These are phyloP conservation scores for Naja naja DNA, from an alignment of 2,113 vertebrate species.

Conservation along the genomic window DNA sequence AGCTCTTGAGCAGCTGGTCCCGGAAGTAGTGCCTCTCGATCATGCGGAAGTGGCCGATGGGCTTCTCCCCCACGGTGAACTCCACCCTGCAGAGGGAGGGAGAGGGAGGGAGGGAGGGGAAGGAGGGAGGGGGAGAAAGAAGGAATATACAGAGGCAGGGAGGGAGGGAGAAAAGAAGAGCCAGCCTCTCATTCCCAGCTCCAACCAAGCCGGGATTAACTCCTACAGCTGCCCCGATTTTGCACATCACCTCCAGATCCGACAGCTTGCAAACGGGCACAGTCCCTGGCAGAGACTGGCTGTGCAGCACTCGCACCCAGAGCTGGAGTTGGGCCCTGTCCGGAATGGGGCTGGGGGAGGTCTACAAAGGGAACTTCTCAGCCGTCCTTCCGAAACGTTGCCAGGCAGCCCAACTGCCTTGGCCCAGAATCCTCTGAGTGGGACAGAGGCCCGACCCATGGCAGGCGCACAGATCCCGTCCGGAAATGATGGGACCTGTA, in stretches of 20 bases:
- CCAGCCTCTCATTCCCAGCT: neutral
- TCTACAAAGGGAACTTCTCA: neutral
- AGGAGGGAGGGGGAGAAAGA: accelerated
- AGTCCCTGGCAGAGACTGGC: neutral
- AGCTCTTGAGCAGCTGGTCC: conserved; percentile 92
- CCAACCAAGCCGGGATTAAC: neutral
- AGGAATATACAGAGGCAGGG: neutral
- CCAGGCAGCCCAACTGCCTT: neutral
- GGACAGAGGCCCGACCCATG: neutral
- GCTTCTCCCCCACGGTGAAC: conserved; percentile 94
- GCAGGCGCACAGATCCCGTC: neutral
- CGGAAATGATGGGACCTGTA: neutral
- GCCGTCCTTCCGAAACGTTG: neutral
- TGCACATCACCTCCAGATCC: neutral
- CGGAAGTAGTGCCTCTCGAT: conserved; percentile 98
- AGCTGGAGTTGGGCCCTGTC: neutral
- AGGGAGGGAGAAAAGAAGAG: neutral
- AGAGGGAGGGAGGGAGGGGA: neutral
- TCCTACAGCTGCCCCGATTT: neutral
- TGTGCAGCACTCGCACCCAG: neutral
- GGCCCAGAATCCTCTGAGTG: neutral
- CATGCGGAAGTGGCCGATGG: conserved; percentile 98
- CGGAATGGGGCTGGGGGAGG: neutral
- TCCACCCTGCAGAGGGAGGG: conserved; percentile 81
- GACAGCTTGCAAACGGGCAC: too few relatives aligned